Percentiles rank a stretch among this genome's conserved stretches.
Evolutionary conservation across 2,888 invertebrate genomes (phyloP).

Genomic region (Troides helena): DNA sequence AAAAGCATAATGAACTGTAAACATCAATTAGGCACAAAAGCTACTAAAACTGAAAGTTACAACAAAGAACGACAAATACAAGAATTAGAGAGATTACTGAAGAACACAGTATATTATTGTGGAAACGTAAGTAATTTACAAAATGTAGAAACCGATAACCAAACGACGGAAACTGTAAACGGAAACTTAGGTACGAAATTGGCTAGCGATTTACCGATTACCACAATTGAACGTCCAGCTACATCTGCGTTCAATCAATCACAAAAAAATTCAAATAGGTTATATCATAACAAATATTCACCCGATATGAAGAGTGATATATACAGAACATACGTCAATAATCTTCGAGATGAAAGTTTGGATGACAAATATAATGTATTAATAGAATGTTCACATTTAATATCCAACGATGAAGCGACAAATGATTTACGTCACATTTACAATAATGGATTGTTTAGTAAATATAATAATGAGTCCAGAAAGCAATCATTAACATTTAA

Average conservation of each 20-base stretch:
- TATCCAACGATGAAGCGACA: slow-evolving; percentile 31
- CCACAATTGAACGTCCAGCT: slow-evolving; percentile 41
- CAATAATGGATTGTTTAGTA: slow-evolving; percentile 57
- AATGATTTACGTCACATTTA: slow-evolving; percentile 51
- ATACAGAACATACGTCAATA: slow-evolving; percentile 56
- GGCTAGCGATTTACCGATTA: slow-evolving; percentile 32
- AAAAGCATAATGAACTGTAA: slow-evolving; percentile 29
- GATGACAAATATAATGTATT: slow-evolving; percentile 50
- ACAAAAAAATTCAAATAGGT: slow-evolving; percentile 59
- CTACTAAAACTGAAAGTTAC: slow-evolving; percentile 44
- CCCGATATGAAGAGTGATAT: slow-evolving; percentile 59
- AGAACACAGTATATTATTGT: slow-evolving; percentile 64
- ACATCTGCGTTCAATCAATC: slow-evolving; percentile 56
- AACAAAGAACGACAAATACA: slow-evolving; percentile 61
- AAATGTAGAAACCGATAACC: slow-evolving; percentile 56
- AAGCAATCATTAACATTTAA: not conserved
- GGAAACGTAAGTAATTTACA: slow-evolving; percentile 44
- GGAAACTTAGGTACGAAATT: slow-evolving; percentile 51
- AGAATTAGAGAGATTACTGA: slow-evolving; percentile 60
- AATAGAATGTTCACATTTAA: slow-evolving; percentile 48
- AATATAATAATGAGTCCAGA: slow-evolving; percentile 46
- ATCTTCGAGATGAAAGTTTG: slow-evolving; percentile 44
- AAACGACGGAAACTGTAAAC: slow-evolving; percentile 58
- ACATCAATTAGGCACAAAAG: slow-evolving; percentile 28
- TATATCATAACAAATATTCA: slow-evolving; percentile 57